phyloP scores from a whole-genome alignment of 2,113 vertebrate genomes.

The Bagarius yarrelli region DNA sequence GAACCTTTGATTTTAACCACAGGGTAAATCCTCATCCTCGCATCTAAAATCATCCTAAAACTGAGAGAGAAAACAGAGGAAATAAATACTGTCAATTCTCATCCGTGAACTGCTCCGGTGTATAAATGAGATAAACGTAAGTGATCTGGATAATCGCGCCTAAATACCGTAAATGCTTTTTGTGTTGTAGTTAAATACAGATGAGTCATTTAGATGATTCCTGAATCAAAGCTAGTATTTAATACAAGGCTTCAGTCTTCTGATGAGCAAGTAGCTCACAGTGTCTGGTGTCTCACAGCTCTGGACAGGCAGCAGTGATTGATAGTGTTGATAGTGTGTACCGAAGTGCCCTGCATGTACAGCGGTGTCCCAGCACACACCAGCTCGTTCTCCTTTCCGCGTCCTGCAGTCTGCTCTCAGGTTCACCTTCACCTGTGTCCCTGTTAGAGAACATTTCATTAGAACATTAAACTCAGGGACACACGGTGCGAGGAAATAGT shows the following conservation, averaged over 20 bases:
- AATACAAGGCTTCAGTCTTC: constrained; percentile 11
- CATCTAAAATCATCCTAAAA: too few species aligned
- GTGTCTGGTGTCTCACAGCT: constrained; percentile 40
- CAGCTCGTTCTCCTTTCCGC: constrained; percentile 5
- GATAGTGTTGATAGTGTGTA: constrained; percentile 28
- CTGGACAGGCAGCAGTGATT: constrained; percentile 21
- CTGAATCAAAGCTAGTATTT: not conserved
- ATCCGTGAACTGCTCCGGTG: too few species aligned
- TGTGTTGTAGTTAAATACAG: not conserved
- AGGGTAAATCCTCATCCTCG: too few species aligned
- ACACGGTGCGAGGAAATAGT: not conserved
- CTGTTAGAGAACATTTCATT: not conserved
- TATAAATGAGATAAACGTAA: too few species aligned
- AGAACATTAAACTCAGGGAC: constrained; percentile 10
- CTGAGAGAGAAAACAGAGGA: too few species aligned
- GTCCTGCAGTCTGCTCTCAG: constrained; percentile 1
- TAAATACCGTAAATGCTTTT: not conserved
- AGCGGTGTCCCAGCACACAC: constrained; percentile 3
- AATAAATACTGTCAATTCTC: too few species aligned
- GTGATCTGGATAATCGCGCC: too few species aligned
- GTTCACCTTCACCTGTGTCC: not conserved
- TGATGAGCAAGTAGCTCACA: constrained; percentile 49
- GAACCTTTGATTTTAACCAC: too few species aligned
- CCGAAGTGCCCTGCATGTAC: constrained; percentile 27
- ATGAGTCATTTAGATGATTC: not conserved